Evolutionary conservation across 2,888 invertebrate species (phyloP).

Genomic region (Cetonia aurata): DNA sequence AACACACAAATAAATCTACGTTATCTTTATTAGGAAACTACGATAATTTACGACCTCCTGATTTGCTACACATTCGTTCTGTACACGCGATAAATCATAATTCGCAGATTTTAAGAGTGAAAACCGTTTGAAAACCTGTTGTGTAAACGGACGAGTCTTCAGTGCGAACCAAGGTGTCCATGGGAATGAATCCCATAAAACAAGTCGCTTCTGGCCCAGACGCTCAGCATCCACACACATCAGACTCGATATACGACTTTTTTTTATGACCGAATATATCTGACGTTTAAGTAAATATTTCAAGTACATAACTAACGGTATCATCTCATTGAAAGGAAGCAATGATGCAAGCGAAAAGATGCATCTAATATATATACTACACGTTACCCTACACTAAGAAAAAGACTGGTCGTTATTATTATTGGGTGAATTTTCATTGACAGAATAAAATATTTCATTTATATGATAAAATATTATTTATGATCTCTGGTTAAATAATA

Average conservation of each 20-base stretch:
- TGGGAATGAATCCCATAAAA: conserved; percentile 48
- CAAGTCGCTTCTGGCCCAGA: conserved; percentile 43
- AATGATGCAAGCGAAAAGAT: no score
- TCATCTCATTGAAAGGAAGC: neutral
- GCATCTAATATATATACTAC: no score
- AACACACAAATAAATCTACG: conserved; percentile 37
- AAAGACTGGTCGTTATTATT: no score
- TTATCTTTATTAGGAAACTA: conserved; percentile 44
- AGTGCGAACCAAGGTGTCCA: conserved; percentile 34
- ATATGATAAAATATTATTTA: no score
- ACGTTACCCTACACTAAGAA: no score
- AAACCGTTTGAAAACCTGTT: conserved; percentile 49
- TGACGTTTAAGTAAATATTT: conserved; percentile 28
- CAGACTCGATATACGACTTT: conserved; percentile 35
- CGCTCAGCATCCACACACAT: conserved; percentile 25
- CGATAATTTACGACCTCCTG: conserved; percentile 40
- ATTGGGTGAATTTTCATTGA: no score
- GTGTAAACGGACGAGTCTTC: conserved; percentile 36
- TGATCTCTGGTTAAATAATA: no score
- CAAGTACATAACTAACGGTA: conserved; percentile 7
- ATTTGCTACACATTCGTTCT: conserved; percentile 43
- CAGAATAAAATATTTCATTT: no score
- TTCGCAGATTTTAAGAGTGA: conserved; percentile 45
- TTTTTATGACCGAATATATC: conserved; percentile 23
- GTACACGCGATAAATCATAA: conserved; percentile 44